Evolutionary conservation across 2,113 vertebrate genomes (phyloP), one percentile per base, ranked within the genome.

Genomic region (Burhinus oedicnemus): DNA sequence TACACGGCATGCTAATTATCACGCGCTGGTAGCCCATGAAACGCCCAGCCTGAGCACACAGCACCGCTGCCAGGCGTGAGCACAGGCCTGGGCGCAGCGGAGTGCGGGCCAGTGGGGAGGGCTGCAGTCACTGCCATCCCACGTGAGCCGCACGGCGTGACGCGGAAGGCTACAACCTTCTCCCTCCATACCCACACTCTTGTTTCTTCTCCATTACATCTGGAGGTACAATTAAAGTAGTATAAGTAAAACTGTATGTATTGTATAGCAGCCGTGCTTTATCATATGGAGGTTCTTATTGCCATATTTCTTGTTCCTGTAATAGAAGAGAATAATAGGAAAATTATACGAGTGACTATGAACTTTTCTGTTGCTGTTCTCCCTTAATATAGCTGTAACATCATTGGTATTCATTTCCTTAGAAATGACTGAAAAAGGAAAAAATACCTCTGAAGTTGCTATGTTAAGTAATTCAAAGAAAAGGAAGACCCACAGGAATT

Each of bases 141-240:
- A 23, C 2, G 1, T 7, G 29, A 45, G 83, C 68, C 3, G 2
- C 62, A 3, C 1, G 1, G 52, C 1, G 1, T 4, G 8, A 19
- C 0, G 4, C n/a, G 4, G 38, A 14, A 30, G 54, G 15, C 49
- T 32, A 7, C 47, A 17, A 6, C n/a, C 54, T 57, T 29, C 32
- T 57, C 55, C 47, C n/a, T 32, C 26, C 19, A 7, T 1, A 11
- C 8, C 6, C 47, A 25, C 18, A 1, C 11, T 62, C 32, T 9
- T 13, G 6, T 27, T 44, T 55, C 61, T 34, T 69, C 69, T 49
- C 69, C 36, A 4, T 29, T 34, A 27, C 2, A 6, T 29, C 36
- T 25, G 42, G 30, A 62, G 11, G 22, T 51, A 57, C 17, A 42
- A 20, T 16, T 36, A 60, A 62, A 77, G 49, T 27, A 34, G 42